phyloP scores from a whole-genome alignment of 2,113 vertebrate species.

The Synchiropus splendidus region DNA sequence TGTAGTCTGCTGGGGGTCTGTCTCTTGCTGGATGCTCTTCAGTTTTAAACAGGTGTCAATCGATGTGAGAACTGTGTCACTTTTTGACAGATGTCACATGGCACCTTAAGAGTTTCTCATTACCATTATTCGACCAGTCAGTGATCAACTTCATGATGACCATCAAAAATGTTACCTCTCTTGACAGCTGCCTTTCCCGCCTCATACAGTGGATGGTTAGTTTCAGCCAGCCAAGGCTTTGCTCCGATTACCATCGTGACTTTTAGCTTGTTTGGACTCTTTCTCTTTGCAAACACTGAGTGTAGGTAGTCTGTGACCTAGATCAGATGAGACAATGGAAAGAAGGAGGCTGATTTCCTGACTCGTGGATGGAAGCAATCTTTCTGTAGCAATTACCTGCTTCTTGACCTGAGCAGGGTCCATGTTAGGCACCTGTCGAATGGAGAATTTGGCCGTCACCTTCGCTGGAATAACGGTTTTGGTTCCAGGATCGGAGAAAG shows the following conservation, averaged over 20 bases:
- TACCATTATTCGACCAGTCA: no score
- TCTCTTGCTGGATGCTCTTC: no score
- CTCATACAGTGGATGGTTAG: conserved; percentile 63
- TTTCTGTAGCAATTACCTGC: conserved; percentile 65
- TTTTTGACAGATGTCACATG: no score
- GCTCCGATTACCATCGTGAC: conserved; percentile 73
- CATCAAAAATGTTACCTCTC: conserved; percentile 60
- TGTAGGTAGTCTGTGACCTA: conserved; percentile 75
- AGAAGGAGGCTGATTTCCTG: neutral
- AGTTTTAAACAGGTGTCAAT: no score
- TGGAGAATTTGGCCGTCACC: conserved; percentile 86
- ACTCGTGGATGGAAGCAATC: no score
- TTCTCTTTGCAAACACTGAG: conserved; percentile 72
- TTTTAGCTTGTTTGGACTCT: conserved; percentile 77
- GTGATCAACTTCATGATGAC: neutral
- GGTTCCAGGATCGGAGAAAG: conserved; percentile 72
- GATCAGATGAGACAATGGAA: neutral
- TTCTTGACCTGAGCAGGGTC: conserved; percentile 67
- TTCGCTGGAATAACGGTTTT: conserved; percentile 88
- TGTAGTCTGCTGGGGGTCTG: no score
- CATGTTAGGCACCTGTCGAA: conserved; percentile 84
- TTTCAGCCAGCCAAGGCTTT: conserved; percentile 73
- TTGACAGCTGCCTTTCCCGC: conserved; percentile 76
- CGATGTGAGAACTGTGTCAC: no score
- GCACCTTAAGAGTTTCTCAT: no score